Evolutionary conservation across 2,797 vertebrate species (phyloP), one percentile per base, ranked within the genome.

Genomic region (Podargus strigoides): DNA sequence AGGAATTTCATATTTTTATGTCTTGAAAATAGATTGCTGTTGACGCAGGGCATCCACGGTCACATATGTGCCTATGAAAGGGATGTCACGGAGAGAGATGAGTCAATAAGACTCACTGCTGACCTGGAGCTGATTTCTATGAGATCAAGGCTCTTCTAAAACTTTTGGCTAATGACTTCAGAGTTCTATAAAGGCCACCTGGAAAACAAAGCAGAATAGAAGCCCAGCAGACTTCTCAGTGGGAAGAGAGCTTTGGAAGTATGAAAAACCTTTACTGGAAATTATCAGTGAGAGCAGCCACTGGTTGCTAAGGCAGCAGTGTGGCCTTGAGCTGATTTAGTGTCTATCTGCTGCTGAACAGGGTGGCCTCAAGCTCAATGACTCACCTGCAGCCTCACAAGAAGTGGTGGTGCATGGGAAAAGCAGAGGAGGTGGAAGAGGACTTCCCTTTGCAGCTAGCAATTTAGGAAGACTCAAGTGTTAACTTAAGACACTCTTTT

Each of bases 181-280:
- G 30, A 76, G 28, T 41, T 58, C 26, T 76, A 7, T 23, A 79
- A 89, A 93, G 73, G 39, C 37, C 46, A 74, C 22, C 20, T 42
- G 23, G 36, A 53, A 80, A 91, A 89, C 41, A 92, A n/a, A 60
- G 37, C 21, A 62, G 46, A 80, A 75, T 22, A 74, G 75, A 92
- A 92, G 8, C 53, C 50, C 55, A 78, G 53, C 68, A 64, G 53
- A 64, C 7, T 81, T 69, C 39, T 75, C 46, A 69, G 66, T 28
- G n/a, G 56, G 66, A 67, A 80, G 49, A 87, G 37, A 83, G 46
- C 9, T 80, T 78, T 32, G 36, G 23, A 37, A 87, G 26, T 1
- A 18, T 17, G 37, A 84, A 37, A 77, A 89, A 39, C 21, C 23
- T 77, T 50, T 70, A 23, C 6, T 83, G 68, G 56, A 63, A 90